Percentiles rank a stretch among this genome's conserved stretches.
Evolutionary conservation across 2,888 invertebrate genomes (phyloP).

Genomic region (Bursaphelenchus okinawaensis): DNA sequence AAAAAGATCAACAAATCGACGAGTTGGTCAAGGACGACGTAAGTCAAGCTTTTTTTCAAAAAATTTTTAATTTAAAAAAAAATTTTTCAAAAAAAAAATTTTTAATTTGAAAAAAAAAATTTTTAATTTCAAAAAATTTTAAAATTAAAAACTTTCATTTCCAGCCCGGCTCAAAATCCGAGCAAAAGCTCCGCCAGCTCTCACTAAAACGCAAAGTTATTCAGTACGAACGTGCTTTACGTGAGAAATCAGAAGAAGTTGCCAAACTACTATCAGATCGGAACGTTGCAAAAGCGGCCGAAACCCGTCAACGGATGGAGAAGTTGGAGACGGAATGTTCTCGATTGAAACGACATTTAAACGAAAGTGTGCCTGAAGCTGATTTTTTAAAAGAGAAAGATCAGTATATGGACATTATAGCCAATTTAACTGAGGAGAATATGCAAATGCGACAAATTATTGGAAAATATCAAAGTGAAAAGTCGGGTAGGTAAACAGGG

Average conservation of each 20-base stretch:
- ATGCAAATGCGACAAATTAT: conserved; percentile 24
- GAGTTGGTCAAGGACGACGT: conserved; percentile 7
- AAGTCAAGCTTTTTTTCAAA: too few species aligned
- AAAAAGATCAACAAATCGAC: conserved; percentile 13
- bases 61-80: too few species aligned
- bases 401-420: conserved; percentile 26
- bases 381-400: conserved; percentile 28
- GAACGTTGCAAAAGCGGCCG: conserved; percentile 26
- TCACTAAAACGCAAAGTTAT: conserved; percentile 29
- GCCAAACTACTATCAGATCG: conserved; percentile 26
- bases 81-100: too few species aligned
- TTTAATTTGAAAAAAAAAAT: too few species aligned
- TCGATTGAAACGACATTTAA: conserved; percentile 18
- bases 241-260: conserved; percentile 32
- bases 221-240: conserved; percentile 29
- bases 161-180: conserved; percentile 7
- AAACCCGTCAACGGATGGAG: conserved; percentile 26
- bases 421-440: conserved; percentile 29
- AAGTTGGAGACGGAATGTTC: conserved; percentile 29
- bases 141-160: not conserved
- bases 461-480: conserved; percentile 1
- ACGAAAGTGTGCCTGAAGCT: conserved; percentile 24
- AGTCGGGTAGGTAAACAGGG: not conserved
- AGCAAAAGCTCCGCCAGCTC: conserved; percentile 23
- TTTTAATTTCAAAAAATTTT: too few species aligned